Conservation (phyloP, 2,888 invertebrate genomes). For the Mycogona germanica region DNA sequence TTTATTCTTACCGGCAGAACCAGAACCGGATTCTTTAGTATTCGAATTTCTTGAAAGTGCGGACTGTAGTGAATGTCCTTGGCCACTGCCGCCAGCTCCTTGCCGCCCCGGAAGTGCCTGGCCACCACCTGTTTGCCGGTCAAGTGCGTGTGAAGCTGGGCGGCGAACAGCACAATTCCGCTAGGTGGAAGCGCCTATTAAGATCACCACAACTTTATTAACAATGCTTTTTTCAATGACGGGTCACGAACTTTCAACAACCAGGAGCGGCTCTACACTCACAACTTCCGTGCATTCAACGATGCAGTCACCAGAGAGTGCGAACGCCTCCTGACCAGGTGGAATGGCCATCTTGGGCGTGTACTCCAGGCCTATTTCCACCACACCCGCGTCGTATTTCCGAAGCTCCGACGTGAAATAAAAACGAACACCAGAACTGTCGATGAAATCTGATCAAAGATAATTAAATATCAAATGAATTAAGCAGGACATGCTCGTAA, state of each 20-base stretch:
- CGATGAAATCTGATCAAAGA: conserved; percentile 62
- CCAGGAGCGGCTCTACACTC: conserved; percentile 29
- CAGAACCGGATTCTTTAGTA: conserved; percentile 61
- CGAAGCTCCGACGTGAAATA: conserved; percentile 62
- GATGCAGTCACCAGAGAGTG: conserved; percentile 78
- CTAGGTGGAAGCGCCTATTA: conserved; percentile 42
- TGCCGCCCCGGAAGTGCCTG: conserved; percentile 62
- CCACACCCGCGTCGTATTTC: conserved; percentile 80
- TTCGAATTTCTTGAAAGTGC: conserved; percentile 94
- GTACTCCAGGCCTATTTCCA: conserved; percentile 94
- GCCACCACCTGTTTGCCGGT: conserved; percentile 76
- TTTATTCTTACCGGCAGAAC: conserved; percentile 58
- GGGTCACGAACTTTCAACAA: not conserved
- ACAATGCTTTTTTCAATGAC: not conserved
- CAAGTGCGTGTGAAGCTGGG: conserved; percentile 93
- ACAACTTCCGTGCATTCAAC: conserved; percentile 86
- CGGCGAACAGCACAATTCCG: conserved; percentile 86
- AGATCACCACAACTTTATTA: conserved; percentile 8
- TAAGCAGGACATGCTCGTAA: no score
- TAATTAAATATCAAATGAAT: no score
- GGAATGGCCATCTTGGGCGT: conserved; percentile 98
- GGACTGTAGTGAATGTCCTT: conserved; percentile 91
- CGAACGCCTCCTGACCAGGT: conserved; percentile 59
- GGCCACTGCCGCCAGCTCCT: conserved; percentile 72
- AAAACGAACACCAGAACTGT: conserved; percentile 79